Evolutionary conservation across 35 echinoderm and acorn worm species (phyloP).

Genomic region (Stichopus chloronotus): DNA sequence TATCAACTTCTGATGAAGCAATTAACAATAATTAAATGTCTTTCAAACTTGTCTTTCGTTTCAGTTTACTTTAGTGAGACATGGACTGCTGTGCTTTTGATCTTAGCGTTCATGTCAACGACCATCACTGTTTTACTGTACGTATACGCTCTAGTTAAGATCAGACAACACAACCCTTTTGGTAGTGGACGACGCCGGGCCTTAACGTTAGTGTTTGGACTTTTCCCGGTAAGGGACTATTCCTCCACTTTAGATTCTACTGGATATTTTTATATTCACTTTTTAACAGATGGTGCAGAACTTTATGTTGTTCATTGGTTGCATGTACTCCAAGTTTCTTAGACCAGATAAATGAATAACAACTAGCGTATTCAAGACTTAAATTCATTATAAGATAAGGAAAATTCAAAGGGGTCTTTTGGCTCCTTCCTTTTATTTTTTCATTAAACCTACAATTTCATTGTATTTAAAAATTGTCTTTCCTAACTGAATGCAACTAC

Average conservation of each 20-base stretch:
- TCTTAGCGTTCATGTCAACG: slow-evolving; percentile 9
- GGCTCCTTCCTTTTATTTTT: too few relatives aligned
- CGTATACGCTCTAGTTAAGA: slow-evolving; percentile 33
- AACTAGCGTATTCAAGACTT: too few relatives aligned
- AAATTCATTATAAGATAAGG: too few relatives aligned
- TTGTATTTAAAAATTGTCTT: not conserved
- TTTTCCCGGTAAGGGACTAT: slow-evolving; percentile 65
- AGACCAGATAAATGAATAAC: not conserved
- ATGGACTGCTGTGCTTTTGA: slow-evolving; percentile 13
- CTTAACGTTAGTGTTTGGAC: slow-evolving; percentile 56
- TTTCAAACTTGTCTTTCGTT: not conserved
- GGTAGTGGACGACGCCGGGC: slow-evolving; percentile 52
- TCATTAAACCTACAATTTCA: not conserved
- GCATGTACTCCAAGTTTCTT: too few relatives aligned
- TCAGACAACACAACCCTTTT: slow-evolving; percentile 46
- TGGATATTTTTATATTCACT: not conserved
- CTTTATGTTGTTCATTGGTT: too few relatives aligned
- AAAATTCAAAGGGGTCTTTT: not conserved
- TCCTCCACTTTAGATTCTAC: not conserved
- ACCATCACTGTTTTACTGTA: slow-evolving; percentile 42
- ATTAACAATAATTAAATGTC: too few relatives aligned
- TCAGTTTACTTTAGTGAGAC: not conserved
- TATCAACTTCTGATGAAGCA: too few relatives aligned
- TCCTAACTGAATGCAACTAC: not conserved
- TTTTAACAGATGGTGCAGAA: not conserved